Base-by-base conservation (phyloP, 2,888 invertebrate genomes). In the Dione juno region DNA sequence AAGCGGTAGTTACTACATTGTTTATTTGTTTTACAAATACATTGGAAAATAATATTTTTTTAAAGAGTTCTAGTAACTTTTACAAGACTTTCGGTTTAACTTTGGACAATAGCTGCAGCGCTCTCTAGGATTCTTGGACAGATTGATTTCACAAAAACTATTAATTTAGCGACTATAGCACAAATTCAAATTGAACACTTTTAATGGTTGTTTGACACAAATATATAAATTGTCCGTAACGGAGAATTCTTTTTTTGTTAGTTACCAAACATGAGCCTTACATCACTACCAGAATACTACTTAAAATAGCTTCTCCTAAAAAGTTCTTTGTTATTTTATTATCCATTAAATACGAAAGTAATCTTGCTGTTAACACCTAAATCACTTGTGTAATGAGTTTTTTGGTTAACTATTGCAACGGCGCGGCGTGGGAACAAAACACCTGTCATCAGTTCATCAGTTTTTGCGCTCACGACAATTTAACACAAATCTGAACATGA, bases 401-500 rank as follows among this genome's bases (percentile, higher is more conserved):
- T 61, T 70, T 45, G 66, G 66, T 54, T 61, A 61, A 66, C 45
- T 37, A 61, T 66, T 43, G 43, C 52, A 48, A 50, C 50, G 66
- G 66, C 58, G 64, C 50, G 66, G 66, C 58, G 64, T 59, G 52
- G 21, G 58, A 16, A 57, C 43, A 66, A 70, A 70, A 70, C 50
- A 50, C 16, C 59, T 37, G 43, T 66, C 59, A 61, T 50, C 52
- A 66, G 52, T 35, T 59, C 19, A 48, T 14, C 21, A 69, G 58
- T 66, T 69, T 70, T 70, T 70, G 53, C 43, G 50, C 52, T 66
- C 37, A 35, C 53, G 40, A 63, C 16, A 35, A 37, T 50, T 63
- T 63, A 37, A 45, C n/a, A 35, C 35, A 63, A 63, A 63, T 50
- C 1, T 48, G 35, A 28, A 63, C 14, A 59, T 3, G 28, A 59